These are phyloP conservation scores for Lacerta agilis DNA, from an alignment of 2,797 vertebrate genomes.

Conservation along the genomic window DNA sequence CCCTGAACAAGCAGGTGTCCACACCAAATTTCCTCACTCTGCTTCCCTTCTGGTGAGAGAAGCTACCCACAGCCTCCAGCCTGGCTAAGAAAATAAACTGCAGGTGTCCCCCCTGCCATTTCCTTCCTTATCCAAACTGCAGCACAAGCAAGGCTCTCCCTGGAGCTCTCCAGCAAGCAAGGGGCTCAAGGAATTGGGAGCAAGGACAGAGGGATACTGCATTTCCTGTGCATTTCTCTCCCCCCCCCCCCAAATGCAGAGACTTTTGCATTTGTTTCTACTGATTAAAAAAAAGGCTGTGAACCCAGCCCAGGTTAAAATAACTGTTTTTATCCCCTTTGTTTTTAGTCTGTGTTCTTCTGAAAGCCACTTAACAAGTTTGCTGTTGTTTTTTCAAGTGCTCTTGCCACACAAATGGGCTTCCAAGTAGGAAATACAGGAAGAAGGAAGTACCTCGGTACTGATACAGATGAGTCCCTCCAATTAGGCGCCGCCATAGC, in stretches of 20 bases:
- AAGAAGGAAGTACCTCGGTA: constrained; percentile 85
- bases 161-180: neutral
- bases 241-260: too few relatives aligned
- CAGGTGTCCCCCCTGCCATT: neutral
- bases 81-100: neutral
- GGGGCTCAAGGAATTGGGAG: neutral
- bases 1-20: neutral
- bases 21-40: neutral
- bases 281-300: too few relatives aligned
- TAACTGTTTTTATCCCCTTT: too few relatives aligned
- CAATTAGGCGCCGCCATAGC: constrained; percentile 89
- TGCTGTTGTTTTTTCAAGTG: too few relatives aligned
- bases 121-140: too few relatives aligned
- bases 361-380: too few relatives aligned
- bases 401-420: rapidly evolving
- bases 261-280: too few relatives aligned
- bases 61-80: neutral
- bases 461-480: constrained; percentile 88
- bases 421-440: too few relatives aligned
- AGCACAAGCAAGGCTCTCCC: neutral
- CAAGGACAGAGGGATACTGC: too few relatives aligned
- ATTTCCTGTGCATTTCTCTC: too few relatives aligned
- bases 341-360: too few relatives aligned
- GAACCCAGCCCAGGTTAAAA: too few relatives aligned
- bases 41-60: neutral